Percentiles rank a stretch among this genome's conserved stretches.
Evolutionary conservation across 2,888 invertebrate species (phyloP).

Genomic region (Anticlea derivata): DNA sequence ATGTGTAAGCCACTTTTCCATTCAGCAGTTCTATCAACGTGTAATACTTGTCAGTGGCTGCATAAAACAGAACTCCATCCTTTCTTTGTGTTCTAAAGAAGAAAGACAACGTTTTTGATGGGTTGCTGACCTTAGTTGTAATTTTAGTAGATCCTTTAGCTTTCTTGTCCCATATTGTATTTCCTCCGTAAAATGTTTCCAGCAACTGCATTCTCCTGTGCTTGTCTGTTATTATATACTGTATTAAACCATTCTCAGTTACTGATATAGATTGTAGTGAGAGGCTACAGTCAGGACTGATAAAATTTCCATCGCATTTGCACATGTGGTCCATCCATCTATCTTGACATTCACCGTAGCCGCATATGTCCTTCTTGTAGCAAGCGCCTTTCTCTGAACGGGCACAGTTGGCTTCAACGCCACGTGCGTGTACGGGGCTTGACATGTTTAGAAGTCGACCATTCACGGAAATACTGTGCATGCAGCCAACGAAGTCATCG

Average conservation of each 20-base stretch:
- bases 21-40: constrained; percentile 91
- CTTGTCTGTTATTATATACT: constrained; percentile 91
- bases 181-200: constrained; percentile 90
- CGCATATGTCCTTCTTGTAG: constrained; percentile 79
- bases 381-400: constrained; percentile 88
- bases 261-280: constrained; percentile 92
- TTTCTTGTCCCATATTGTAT: constrained; percentile 86
- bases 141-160: constrained; percentile 56
- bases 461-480: constrained; percentile 95
- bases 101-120: constrained; percentile 90
- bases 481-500: constrained; percentile 97
- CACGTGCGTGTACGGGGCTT: constrained; percentile 88
- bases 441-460: constrained; percentile 92
- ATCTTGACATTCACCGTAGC: constrained; percentile 90
- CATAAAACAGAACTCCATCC: constrained; percentile 92
- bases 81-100: constrained; percentile 91
- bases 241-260: constrained; percentile 90
- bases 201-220: constrained; percentile 94
- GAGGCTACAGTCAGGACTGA: constrained; percentile 91
- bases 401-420: constrained; percentile 90
- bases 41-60: constrained; percentile 94
- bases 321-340: constrained; percentile 91
- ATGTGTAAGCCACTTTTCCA: constrained; percentile 91
- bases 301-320: constrained; percentile 86
- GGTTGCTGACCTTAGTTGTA: constrained; percentile 64